Evolutionary conservation across 2,113 vertebrate genomes (phyloP), one percentile per base, ranked within the genome.

Genomic region (Coturnix japonica): DNA sequence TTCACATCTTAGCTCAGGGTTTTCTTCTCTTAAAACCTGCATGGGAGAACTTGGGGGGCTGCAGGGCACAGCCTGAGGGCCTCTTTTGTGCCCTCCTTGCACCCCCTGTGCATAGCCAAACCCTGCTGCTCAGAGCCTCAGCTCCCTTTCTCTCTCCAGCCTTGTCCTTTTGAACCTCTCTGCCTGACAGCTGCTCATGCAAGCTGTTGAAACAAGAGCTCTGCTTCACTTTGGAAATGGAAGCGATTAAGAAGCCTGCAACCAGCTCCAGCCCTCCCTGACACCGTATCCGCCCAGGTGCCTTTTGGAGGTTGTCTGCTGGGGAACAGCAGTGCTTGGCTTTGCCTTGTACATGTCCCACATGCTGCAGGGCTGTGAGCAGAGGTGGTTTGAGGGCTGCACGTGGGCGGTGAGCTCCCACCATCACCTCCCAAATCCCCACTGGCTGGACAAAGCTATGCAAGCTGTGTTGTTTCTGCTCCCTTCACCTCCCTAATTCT

Each of bases 1-100:
- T 93, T 76, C n/a, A 31, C 1, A 4, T 73, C 87, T 93, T 81
- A 88, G 80, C 82, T 72, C 59, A 60, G 89, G 66, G 47, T 91
- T 95, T 90, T 60, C 75, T 91, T 80, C 31, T 33, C 5, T 41
- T 0, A 1, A 1, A 75, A 57, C 87, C 23, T 85, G 47, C 71
- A 0, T 2, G 30, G 69, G 91, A 79, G 88, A 91, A 92, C 87
- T 49, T 39, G 43, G 18, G 37, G 11, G 74, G 13, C 28, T 6
- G 51, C 15, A 53, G 26, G 14, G 26, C 51, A 17, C 5, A 3
- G 26, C 43, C 33, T 56, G 71, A 41, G 46, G 31, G 5, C 60
- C 65, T 25, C 10, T 19, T 25, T 22, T 26, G 23, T 46, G n/a
- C n/a, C 41, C 46, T 56, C 56, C 22, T 2, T 0, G 3, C 74